phyloP scores from a whole-genome alignment of 2,113 vertebrate genomes.

The Apistogramma diplotaenia region DNA sequence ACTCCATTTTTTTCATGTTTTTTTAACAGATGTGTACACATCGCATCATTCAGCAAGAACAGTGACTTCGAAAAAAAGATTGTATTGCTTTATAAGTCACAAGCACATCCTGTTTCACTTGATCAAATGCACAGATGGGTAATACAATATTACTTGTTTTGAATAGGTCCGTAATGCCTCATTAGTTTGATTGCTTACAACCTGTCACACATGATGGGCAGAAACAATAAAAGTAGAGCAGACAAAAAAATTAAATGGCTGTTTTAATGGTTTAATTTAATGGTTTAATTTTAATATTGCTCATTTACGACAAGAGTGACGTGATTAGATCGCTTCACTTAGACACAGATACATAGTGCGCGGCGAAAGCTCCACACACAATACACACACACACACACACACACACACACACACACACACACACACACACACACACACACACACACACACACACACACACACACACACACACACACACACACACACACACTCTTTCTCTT shows the following conservation, averaged over 20 bases:
- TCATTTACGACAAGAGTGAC: conserved; percentile 54
- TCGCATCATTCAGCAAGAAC: conserved; percentile 17
- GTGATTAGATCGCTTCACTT: conserved; percentile 29
- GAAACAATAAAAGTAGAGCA: conserved; percentile 58
- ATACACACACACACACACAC: background rate
- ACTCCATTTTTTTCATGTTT: background rate
- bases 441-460: background rate
- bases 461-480: background rate
- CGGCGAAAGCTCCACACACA: conserved; percentile 2
- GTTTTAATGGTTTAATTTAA: conserved; percentile 72
- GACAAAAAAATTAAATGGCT: conserved; percentile 64
- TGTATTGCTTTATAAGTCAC: conserved; percentile 7
- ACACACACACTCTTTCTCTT: too few species aligned
- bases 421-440: background rate
- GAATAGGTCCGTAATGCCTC: conserved; percentile 69
- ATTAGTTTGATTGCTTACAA: conserved; percentile 77
- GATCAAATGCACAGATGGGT: conserved; percentile 58
- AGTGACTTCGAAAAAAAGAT: conserved; percentile 24
- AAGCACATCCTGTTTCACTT: conserved; percentile 33
- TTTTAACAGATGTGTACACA: background rate
- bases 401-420: background rate
- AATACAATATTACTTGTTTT: conserved; percentile 41
- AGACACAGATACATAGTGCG: conserved; percentile 15
- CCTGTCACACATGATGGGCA: conserved; percentile 53
- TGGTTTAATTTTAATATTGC: conserved; percentile 57